phyloP scores from a whole-genome alignment of 2,113 vertebrate genomes.

The Tilapia sparmanii region DNA sequence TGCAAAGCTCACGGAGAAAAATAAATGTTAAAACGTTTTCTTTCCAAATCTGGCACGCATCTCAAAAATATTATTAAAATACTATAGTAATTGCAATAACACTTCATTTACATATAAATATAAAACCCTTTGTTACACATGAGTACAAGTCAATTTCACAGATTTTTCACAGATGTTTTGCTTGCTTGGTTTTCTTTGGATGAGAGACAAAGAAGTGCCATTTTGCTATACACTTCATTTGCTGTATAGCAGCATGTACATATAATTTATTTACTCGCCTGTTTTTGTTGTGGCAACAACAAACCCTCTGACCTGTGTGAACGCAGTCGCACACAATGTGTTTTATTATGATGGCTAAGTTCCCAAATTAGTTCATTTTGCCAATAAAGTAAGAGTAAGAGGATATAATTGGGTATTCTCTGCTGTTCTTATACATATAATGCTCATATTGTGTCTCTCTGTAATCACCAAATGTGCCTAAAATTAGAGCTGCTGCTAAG shows the following conservation, averaged over 20 bases:
- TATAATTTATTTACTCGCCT: not conserved
- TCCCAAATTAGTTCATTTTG: not conserved
- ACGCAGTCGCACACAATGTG: not conserved
- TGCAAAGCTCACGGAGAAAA: not conserved
- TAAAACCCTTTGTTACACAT: not conserved
- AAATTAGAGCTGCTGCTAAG: not conserved
- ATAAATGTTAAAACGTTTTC: not conserved
- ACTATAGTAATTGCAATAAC: not conserved
- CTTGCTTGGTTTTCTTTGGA: not conserved
- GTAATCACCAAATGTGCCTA: not conserved
- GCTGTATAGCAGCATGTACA: not conserved
- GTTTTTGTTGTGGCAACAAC: not conserved
- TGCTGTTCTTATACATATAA: not conserved
- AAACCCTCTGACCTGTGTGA: not conserved
- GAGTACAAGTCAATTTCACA: not conserved
- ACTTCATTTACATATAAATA: slow-evolving; percentile 4
- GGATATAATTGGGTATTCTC: not conserved
- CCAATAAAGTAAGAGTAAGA: not conserved
- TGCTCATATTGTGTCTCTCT: not conserved
- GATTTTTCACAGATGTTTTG: not conserved
- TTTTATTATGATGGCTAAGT: not conserved
- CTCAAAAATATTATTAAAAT: not conserved
- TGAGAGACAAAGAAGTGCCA: not conserved
- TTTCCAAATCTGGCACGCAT: not conserved
- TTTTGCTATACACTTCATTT: not conserved